phyloP scores from a whole-genome alignment of 2,113 vertebrate genomes.

The Strix aluco region DNA sequence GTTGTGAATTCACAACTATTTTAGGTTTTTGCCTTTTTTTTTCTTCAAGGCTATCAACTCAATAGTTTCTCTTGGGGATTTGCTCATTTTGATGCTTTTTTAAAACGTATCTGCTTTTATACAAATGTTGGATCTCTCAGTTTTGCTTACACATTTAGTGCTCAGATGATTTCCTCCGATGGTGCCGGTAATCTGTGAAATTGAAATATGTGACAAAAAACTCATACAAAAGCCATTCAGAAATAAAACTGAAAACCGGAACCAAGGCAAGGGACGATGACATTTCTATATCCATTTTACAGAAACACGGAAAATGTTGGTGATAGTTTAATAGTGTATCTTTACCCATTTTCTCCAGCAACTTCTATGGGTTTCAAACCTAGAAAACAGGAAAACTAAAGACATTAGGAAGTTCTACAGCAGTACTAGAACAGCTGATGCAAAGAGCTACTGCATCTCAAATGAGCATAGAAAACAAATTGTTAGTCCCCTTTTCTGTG shows the following conservation, averaged over 20 bases:
- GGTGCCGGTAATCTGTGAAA: neutral
- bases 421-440: neutral
- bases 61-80: neutral
- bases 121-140: slow-evolving; percentile 30
- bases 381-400: neutral
- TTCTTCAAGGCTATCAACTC: neutral
- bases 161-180: neutral
- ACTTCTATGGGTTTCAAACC: neutral
- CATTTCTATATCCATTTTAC: neutral
- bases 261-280: neutral
- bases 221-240: slow-evolving; percentile 4
- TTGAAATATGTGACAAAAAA: neutral
- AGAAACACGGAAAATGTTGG: neutral
- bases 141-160: slow-evolving; percentile 22
- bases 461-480: neutral
- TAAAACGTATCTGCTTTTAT: neutral
- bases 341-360: neutral
- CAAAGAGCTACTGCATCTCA: neutral
- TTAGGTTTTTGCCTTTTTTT: neutral
- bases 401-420: neutral
- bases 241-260: neutral
- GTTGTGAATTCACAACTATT: neutral
- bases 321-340: neutral
- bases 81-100: neutral
- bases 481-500: neutral